Base-by-base conservation (phyloP, 2,113 vertebrate species). In the Misgurnus anguillicaudatus region DNA sequence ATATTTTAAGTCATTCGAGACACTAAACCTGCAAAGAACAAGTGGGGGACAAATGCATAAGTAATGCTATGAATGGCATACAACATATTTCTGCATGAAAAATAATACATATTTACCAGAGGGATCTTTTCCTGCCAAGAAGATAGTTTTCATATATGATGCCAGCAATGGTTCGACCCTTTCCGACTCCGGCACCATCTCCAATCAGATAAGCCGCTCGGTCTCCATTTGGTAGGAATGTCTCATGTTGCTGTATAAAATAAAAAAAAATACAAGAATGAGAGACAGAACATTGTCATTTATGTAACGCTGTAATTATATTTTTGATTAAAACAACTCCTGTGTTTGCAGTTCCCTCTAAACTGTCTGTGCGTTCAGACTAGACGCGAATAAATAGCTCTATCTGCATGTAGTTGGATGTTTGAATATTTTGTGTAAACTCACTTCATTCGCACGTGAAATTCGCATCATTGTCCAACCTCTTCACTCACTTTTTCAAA, bases 61-160 rank as follows among this genome's bases (percentile, higher is more conserved):
- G 39, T 36, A 51, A 51, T 9, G 13, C 8, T 45, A 68, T 9
- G n/a, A 70, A 42, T 62, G 21, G 21, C 21, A 16, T 42, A 19
- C 36, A 60, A 16, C 7, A 21, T 13, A 47, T 36, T 19, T 17
- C n/a, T 38, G 68, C 17, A 19, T 19, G 48, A 8, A 71, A 39
- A 2, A 38, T 24, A 64, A 45, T n/a, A 61, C 17, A 7, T 17
- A 19, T 91, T 95, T 91, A 99, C 98, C 98, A 99, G n/a, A 99
- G 91, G 1, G 98, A 95, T 87, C 98, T 92, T 90, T 99, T 99
- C 85, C 98, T 95, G 88, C 97, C 95, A 83, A 99, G 83, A 69
- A 99, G 92, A 66, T 99, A 99, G 83, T 99, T 99, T 86, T 99
- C 98, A 90, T 97, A 97, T 84, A 99, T 99, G 78, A 99, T 93